Percentiles rank a stretch among this genome's conserved stretches.
These are phyloP conservation scores for Otolemur garnettii DNA, from an alignment of 2,113 vertebrate genomes.

Conservation along the genomic window DNA sequence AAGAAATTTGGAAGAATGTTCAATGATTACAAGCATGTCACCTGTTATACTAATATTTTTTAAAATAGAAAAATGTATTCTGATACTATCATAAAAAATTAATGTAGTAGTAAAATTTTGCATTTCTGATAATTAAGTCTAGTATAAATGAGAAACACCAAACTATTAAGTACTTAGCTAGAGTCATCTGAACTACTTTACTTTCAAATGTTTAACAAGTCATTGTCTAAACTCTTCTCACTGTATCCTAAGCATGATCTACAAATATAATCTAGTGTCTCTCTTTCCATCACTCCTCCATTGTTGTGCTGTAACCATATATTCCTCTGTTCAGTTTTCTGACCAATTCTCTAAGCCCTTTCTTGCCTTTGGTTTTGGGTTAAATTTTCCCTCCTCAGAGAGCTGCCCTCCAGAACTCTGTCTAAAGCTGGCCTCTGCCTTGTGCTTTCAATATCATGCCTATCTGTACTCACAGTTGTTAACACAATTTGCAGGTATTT, in stretches of 20 bases:
- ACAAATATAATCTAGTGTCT: neutral
- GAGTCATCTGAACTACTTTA: neutral
- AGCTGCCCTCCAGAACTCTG: neutral
- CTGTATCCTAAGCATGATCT: neutral
- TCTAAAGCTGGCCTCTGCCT: slow-evolving; percentile 6
- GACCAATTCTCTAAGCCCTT: neutral
- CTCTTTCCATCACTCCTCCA: neutral
- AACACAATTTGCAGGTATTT: neutral
- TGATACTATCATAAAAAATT: slow-evolving; percentile 38
- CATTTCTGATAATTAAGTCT: slow-evolving; percentile 56
- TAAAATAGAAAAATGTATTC: slow-evolving; percentile 43
- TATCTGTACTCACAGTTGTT: neutral
- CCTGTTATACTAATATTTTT: neutral
- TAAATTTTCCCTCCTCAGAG: slow-evolving; percentile 5
- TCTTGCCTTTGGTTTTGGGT: neutral
- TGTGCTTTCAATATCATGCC: neutral
- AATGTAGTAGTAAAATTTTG: slow-evolving; percentile 23
- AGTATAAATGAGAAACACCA: slow-evolving; percentile 28
- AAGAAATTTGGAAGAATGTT: slow-evolving; percentile 9
- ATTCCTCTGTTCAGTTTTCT: neutral
- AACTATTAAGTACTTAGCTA: neutral
- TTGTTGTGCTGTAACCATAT: neutral
- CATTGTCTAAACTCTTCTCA: neutral
- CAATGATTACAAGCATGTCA: too few relatives aligned
- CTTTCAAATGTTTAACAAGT: neutral